Evolutionary conservation across 2,113 vertebrate genomes (phyloP), one percentile per base, ranked within the genome.

Genomic region (Todiramphus saurophagus): DNA sequence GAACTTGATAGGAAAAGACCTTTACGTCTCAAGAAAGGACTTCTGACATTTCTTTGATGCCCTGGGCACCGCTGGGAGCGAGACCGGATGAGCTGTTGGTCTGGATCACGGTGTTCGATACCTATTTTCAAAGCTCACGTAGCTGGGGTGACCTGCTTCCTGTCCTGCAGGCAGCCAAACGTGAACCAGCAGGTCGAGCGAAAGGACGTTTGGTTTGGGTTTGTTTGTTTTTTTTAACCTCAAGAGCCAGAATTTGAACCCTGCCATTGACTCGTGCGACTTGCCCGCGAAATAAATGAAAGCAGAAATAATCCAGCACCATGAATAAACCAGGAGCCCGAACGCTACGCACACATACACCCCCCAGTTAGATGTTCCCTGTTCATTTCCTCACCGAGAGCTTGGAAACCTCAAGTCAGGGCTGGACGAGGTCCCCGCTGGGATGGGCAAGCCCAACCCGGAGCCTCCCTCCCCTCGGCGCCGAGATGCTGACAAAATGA

Each of bases 71-170:
- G 35, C 35, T 64, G 56, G 37, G 44, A 41, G 53, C 44, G 41
- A 67, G n/a, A 79, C 35, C 53, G 50, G 41, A 20, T 12, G 21
- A 59, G 50, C 19, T 19, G 3, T 16, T 33, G 1, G 0, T 9
- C 82, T 43, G 39, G 10, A 31, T n/a, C 39, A 0, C 11, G 7
- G 25, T 0, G 1, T 20, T 7, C 37, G 51, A 28, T 6, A 1
- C 37, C n/a, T 5, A 23, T 62, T 79, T 20, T 3, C 19, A 17
- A 53, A 76, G 31, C 41, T 25, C 10, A 0, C 14, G 3, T 11
- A 14, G 6, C 37, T 39, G 50, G 31, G 28, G 37, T 35, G 16
- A 35, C 24, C 15, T 27, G 4, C 53, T 24, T 41, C 72, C 72
- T 15, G 33, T 16, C 60, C 59, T 7, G 16, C 1, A 3, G 44